Conservation (phyloP, 2,888 invertebrate genomes). For the Lasioglossum vierecki region DNA sequence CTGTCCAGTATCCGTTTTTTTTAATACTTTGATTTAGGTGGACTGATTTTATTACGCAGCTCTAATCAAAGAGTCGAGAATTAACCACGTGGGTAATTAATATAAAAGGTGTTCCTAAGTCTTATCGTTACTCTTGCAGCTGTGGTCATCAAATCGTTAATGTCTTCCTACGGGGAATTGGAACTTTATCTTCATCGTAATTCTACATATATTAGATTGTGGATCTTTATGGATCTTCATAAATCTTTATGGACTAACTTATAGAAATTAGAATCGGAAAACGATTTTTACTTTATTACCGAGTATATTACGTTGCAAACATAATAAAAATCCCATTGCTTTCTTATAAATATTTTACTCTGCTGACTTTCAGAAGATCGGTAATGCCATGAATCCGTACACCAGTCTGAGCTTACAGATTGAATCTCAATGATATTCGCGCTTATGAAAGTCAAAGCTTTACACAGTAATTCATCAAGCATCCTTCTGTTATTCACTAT, state of each 20-base stretch:
- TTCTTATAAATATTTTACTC: not conserved
- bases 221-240: not conserved
- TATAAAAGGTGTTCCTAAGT: too few relatives aligned
- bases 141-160: not conserved
- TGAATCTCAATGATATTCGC: not conserved
- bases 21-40: conserved; percentile 16
- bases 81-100: not conserved
- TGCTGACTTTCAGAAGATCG: not conserved
- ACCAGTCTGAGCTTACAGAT: not conserved
- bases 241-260: not conserved
- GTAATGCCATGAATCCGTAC: not conserved
- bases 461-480: too few relatives aligned
- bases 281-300: not conserved
- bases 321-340: not conserved
- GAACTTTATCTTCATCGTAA: not conserved
- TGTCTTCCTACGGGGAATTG: not conserved
- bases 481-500: not conserved
- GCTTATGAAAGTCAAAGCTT: not conserved
- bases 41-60: conserved; percentile 24
- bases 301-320: not conserved
- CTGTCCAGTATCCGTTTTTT: conserved; percentile 24
- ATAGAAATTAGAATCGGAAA: conserved; percentile 6
- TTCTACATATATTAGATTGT: not conserved
- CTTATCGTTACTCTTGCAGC: not conserved
- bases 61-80: not conserved